These are phyloP conservation scores for Phalacrocorax brasilianus DNA, from an alignment of 2,113 vertebrate genomes.

Conservation along the genomic window DNA sequence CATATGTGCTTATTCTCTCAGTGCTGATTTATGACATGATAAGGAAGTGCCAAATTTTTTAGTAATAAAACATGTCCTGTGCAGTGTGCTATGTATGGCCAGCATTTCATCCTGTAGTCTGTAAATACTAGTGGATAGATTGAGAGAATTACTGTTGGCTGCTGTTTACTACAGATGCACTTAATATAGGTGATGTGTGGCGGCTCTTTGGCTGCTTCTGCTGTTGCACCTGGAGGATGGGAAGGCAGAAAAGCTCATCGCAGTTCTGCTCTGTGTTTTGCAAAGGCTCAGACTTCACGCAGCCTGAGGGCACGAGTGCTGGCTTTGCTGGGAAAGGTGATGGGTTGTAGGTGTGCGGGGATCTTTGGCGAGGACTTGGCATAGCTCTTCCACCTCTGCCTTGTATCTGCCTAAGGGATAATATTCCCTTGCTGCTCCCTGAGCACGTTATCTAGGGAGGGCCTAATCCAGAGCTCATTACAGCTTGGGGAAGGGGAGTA, in stretches of 20 bases:
- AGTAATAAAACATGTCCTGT: not conserved
- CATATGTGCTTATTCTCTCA: not conserved
- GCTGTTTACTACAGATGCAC: not conserved
- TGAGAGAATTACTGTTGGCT: not conserved
- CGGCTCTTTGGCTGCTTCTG: not conserved
- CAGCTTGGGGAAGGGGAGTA: not conserved
- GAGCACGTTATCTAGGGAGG: accelerated
- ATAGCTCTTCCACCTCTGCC: not conserved
- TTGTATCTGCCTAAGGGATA: not conserved
- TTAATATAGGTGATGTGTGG: not conserved
- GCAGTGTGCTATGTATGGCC: not conserved
- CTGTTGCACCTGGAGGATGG: accelerated
- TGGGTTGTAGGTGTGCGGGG: accelerated
- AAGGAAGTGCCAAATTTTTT: not conserved
- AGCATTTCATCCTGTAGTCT: not conserved
- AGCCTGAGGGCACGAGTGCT: not conserved
- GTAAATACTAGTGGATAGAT: not conserved
- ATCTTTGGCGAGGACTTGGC: not conserved
- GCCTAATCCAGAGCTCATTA: not conserved
- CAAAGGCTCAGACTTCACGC: not conserved
- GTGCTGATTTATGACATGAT: not conserved
- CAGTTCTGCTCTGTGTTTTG: not conserved
- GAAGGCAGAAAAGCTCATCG: not conserved
- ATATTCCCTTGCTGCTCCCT: not conserved
- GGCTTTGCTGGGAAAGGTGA: not conserved